Evolutionary conservation across 92 coral and sea anemone genomes (phyloP).

Genomic region (Paragorgia papillata): DNA sequence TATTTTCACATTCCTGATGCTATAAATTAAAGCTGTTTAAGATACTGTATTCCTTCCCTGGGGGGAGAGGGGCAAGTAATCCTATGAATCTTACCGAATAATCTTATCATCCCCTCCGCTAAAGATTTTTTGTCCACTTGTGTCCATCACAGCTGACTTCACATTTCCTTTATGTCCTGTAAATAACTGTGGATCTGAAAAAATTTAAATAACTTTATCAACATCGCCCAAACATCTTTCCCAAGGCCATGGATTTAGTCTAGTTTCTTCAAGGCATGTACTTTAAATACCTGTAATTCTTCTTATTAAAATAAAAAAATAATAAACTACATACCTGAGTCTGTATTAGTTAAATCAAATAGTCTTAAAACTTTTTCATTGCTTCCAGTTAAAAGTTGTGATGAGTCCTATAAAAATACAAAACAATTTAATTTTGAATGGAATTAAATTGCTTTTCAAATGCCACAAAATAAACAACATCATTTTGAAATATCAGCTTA

Average conservation of each 20-base stretch:
- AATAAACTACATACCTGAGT: constrained; percentile 61
- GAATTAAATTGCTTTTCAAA: too few relatives aligned
- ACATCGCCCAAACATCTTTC: background rate
- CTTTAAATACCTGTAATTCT: too few relatives aligned
- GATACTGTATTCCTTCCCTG: too few relatives aligned
- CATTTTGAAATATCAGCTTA: too few relatives aligned
- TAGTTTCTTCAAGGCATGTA: background rate
- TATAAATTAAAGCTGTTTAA: too few relatives aligned
- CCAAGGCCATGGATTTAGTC: background rate
- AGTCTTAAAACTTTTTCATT: constrained; percentile 86
- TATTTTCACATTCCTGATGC: too few relatives aligned
- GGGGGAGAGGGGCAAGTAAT: too few relatives aligned
- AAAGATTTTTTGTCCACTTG: constrained; percentile 63
- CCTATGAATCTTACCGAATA: constrained; percentile 78
- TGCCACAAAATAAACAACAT: too few relatives aligned
- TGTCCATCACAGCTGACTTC: constrained; percentile 75
- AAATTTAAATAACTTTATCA: too few relatives aligned
- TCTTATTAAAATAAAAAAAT: too few relatives aligned
- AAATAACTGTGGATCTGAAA: constrained; percentile 82
- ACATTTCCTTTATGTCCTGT: constrained; percentile 80
- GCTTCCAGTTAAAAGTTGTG: constrained; percentile 86
- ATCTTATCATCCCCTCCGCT: constrained; percentile 98
- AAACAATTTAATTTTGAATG: background rate
- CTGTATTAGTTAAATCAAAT: constrained; percentile 75
- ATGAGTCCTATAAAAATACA: constrained; percentile 69